These are phyloP conservation scores for Epizoanthus stellaris DNA, from an alignment of 92 coral and sea anemone species.

Conservation along the genomic window DNA sequence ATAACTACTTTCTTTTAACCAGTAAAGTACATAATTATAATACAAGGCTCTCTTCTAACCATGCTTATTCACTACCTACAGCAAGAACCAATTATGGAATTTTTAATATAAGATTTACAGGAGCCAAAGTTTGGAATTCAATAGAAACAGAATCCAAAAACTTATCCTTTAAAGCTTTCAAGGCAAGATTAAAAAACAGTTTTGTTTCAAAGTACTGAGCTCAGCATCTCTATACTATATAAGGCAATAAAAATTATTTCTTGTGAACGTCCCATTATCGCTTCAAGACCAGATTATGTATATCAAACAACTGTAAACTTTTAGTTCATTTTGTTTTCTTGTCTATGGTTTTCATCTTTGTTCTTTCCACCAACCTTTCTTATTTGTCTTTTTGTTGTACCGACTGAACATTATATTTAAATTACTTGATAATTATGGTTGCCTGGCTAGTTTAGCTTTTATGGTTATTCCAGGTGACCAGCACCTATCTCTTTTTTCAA, in stretches of 20 bases:
- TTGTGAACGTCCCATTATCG: too few species aligned
- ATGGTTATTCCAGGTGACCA: too few species aligned
- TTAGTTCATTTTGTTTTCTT: constrained; percentile 7
- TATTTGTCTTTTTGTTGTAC: constrained; percentile 24
- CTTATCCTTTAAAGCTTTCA: constrained; percentile 8
- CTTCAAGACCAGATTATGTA: not conserved
- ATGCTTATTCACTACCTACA: constrained; percentile 3
- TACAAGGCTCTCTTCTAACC: constrained; percentile 19
- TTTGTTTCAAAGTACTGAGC: too few species aligned
- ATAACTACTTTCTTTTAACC: too few species aligned
- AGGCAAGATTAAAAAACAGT: too few species aligned
- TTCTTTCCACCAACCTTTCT: constrained; percentile 9
- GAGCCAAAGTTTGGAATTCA: constrained; percentile 38
- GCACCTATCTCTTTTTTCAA: constrained; percentile 1
- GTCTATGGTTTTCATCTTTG: constrained; percentile 18
- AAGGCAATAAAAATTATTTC: not conserved
- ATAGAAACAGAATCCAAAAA: constrained; percentile 22
- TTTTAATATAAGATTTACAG: constrained; percentile 41
- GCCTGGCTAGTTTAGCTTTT: not conserved
- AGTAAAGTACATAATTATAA: not conserved
- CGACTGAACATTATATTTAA: constrained; percentile 26
- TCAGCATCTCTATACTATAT: constrained; percentile 3
- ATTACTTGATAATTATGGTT: constrained; percentile 19
- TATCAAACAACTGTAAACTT: constrained; percentile 10
- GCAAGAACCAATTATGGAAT: constrained; percentile 50